A percentile compares a stretch with the other conserved stretches of the same genome.
Conservation (phyloP, 2,113 vertebrate species). For the Sinocyclocheilus rhinocerous region DNA sequence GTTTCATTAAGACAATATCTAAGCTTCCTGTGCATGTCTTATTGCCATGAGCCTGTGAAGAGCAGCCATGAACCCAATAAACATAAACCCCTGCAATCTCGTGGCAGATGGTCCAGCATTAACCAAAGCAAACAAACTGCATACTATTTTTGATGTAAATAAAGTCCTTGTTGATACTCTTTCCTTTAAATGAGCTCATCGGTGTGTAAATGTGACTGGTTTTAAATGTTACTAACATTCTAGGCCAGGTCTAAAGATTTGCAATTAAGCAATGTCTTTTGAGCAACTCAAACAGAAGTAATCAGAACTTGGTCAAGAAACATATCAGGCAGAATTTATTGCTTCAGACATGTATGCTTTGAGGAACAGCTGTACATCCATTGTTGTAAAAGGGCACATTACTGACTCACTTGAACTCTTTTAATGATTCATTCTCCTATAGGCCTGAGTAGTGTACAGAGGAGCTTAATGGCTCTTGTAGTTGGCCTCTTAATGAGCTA, state of each 20-base stretch:
- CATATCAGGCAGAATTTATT: conserved; percentile 75
- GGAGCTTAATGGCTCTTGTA: neutral
- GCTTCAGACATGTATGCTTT: conserved; percentile 76
- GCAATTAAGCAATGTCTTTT: neutral
- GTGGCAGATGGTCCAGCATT: neutral
- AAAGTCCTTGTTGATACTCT: neutral
- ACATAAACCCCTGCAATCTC: neutral
- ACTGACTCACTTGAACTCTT: neutral
- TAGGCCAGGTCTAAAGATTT: neutral
- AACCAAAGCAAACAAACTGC: neutral
- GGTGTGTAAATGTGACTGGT: neutral
- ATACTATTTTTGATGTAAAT: neutral
- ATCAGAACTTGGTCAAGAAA: conserved; percentile 51
- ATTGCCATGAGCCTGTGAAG: conserved; percentile 7
- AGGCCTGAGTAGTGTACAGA: conserved; percentile 1
- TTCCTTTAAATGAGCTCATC: too few relatives aligned
- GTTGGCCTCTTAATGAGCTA: conserved; percentile 15
- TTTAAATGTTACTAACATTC: neutral
- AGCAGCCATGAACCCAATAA: conserved; percentile 10
- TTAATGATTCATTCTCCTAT: conserved; percentile 2
- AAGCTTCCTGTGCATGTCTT: conserved; percentile 31
- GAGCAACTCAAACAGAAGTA: conserved; percentile 4
- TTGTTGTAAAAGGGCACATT: conserved; percentile 47
- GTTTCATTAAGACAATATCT: conserved; percentile 49
- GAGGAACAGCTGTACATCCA: conserved; percentile 66